Percentiles rank a stretch among this genome's conserved stretches.
These are phyloP conservation scores for Gopherus evgoodei DNA, from an alignment of 2,113 vertebrate genomes.

Conservation along the genomic window DNA sequence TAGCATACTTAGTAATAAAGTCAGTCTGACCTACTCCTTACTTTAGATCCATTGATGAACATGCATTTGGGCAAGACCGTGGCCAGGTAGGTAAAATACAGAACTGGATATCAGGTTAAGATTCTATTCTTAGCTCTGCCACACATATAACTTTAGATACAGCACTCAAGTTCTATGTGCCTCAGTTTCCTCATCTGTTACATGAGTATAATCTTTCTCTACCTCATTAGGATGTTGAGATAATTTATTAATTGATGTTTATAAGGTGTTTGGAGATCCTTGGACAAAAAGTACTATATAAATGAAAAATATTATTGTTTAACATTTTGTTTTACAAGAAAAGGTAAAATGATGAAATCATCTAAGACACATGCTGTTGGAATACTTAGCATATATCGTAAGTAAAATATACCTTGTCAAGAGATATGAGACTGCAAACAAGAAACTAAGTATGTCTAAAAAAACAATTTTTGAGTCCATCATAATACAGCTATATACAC, in stretches of 20 bases:
- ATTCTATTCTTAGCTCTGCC: not conserved
- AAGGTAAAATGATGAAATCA: not conserved
- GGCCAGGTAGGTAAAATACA: not conserved
- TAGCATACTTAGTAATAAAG: not conserved
- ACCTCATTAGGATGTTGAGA: not conserved
- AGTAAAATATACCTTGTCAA: not conserved
- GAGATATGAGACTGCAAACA: not conserved
- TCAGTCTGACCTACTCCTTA: not conserved
- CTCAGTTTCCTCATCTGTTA: not conserved
- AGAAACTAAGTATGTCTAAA: not conserved
- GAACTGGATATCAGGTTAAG: not conserved
- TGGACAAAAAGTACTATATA: not conserved
- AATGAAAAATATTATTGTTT: accelerated
- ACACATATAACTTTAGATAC: accelerated
- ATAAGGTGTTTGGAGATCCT: not conserved
- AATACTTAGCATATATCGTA: not conserved
- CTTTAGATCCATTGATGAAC: not conserved
- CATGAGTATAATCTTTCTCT: not conserved
- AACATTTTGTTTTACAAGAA: not conserved
- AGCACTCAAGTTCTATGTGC: not conserved
- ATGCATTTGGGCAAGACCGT: not conserved
- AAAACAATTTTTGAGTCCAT: not conserved
- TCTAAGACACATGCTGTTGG: not conserved
- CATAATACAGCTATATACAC: not conserved
- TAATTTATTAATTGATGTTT: not conserved